Evolutionary conservation across 2,113 vertebrate species (phyloP).

Genomic region (Oryzias woworae): DNA sequence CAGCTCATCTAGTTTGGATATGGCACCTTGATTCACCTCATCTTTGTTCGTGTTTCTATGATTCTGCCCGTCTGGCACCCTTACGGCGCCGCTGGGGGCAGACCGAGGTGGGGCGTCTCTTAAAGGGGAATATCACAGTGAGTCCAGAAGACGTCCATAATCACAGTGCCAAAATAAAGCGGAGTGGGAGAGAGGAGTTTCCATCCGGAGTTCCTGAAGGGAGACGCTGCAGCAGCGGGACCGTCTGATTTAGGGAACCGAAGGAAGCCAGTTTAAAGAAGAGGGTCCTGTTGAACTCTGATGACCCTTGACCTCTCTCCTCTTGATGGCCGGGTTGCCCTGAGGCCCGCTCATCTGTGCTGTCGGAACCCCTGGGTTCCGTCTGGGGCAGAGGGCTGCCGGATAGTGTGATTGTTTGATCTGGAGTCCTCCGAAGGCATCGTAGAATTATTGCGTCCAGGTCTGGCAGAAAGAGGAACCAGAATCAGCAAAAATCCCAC

Average conservation of each 20-base stretch:
- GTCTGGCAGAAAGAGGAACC: slow-evolving; percentile 70
- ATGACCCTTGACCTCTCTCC: slow-evolving; percentile 29
- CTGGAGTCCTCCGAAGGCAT: slow-evolving; percentile 83
- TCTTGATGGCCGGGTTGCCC: slow-evolving; percentile 38
- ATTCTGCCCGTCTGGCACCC: slow-evolving; percentile 20
- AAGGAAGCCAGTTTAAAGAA: slow-evolving; percentile 44
- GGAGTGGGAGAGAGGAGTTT: slow-evolving; percentile 43
- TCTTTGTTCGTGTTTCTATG: slow-evolving; percentile 50
- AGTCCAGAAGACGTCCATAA: slow-evolving; percentile 76
- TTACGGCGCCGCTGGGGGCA: slow-evolving; percentile 75
- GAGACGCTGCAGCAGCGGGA: slow-evolving; percentile 1
- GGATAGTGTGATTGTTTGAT: slow-evolving; percentile 88
- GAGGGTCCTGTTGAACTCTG: slow-evolving; percentile 46
- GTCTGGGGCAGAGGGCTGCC: slow-evolving; percentile 90
- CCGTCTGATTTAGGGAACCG: slow-evolving; percentile 33
- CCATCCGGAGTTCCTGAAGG: slow-evolving; percentile 23
- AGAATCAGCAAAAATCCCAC: not conserved
- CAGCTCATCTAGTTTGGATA: slow-evolving; percentile 49
- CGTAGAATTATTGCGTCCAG: slow-evolving; percentile 84
- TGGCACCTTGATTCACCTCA: slow-evolving; percentile 24
- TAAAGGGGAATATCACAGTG: slow-evolving; percentile 87
- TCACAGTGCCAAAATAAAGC: slow-evolving; percentile 77
- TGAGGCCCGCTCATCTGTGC: slow-evolving; percentile 85
- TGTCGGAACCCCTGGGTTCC: slow-evolving; percentile 94
- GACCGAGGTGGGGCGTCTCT: slow-evolving; percentile 36